phyloP scores from a whole-genome alignment of 2,888 invertebrate species.

The Lasioglossum pauxillum region DNA sequence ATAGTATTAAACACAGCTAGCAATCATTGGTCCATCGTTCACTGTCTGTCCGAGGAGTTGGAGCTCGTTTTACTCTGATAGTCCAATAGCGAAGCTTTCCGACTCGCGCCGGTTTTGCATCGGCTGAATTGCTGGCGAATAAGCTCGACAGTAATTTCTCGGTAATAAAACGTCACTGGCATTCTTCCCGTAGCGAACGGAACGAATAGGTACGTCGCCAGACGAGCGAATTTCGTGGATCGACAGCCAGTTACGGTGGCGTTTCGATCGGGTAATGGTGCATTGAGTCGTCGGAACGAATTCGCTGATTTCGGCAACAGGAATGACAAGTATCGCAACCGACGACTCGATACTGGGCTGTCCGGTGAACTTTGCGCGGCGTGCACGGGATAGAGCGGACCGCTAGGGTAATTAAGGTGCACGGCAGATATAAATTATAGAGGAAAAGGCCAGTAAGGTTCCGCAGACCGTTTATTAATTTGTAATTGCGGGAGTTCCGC shows the following conservation, averaged over 20 bases:
- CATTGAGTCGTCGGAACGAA: not conserved
- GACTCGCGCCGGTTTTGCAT: too few relatives aligned
- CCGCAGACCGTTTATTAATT: slow-evolving; percentile 80
- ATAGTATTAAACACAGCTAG: too few relatives aligned
- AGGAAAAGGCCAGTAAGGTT: slow-evolving; percentile 61
- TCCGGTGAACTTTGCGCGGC: slow-evolving; percentile 61
- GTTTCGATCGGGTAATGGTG: too few relatives aligned
- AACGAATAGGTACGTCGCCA: not conserved
- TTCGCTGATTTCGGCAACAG: not conserved
- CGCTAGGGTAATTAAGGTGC: slow-evolving; percentile 75
- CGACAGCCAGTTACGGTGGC: not conserved
- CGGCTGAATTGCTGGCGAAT: not conserved
- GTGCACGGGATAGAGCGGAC: slow-evolving; percentile 37
- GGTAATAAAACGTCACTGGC: not conserved
- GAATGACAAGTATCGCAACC: not conserved
- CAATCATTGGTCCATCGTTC: too few relatives aligned
- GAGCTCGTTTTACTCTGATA: too few relatives aligned
- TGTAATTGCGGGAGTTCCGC: slow-evolving; percentile 76
- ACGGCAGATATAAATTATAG: slow-evolving; percentile 77
- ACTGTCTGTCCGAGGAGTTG: too few relatives aligned
- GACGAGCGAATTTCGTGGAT: not conserved
- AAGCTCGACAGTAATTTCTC: not conserved
- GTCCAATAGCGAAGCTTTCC: too few relatives aligned
- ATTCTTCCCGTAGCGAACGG: not conserved
- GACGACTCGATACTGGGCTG: slow-evolving; percentile 10